Evolutionary conservation across 1,140 invertebrate species (phyloP).

Genomic region (Orchestia grillus): DNA sequence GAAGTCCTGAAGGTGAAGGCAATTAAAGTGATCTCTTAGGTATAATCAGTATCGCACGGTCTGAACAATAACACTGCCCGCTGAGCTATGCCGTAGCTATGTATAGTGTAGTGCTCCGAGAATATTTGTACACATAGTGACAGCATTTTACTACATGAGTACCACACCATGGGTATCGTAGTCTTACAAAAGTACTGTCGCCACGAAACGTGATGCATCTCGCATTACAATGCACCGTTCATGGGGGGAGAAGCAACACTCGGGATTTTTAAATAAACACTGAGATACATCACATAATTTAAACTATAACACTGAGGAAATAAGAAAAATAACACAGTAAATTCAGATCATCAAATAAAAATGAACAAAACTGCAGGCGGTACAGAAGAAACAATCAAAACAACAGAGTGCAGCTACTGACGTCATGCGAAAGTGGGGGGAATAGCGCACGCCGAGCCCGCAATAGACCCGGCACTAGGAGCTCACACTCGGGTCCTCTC

Average conservation of each 20-base stretch:
- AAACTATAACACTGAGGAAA: neutral
- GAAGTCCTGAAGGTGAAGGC: no score
- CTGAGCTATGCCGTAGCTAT: no score
- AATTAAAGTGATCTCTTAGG: no score
- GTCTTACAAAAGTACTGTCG: no score
- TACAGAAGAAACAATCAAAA: neutral
- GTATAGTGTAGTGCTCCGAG: no score
- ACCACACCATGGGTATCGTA: no score
- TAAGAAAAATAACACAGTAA: neutral
- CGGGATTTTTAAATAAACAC: neutral
- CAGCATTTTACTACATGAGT: no score
- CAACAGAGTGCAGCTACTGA: neutral
- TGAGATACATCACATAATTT: neutral
- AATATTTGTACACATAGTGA: no score
- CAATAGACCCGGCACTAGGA: neutral
- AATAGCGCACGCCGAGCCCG: neutral
- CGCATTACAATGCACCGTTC: no score
- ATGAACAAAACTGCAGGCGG: neutral
- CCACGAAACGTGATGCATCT: no score
- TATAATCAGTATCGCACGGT: no score
- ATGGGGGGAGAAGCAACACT: neutral
- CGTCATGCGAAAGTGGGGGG: neutral
- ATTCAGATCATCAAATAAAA: neutral
- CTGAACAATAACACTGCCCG: no score
- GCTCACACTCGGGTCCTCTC: neutral